Evolutionary conservation across 2,888 invertebrate species (phyloP), one percentile per base, ranked within the genome.

Genomic region (Eupithecia subfuscata): DNA sequence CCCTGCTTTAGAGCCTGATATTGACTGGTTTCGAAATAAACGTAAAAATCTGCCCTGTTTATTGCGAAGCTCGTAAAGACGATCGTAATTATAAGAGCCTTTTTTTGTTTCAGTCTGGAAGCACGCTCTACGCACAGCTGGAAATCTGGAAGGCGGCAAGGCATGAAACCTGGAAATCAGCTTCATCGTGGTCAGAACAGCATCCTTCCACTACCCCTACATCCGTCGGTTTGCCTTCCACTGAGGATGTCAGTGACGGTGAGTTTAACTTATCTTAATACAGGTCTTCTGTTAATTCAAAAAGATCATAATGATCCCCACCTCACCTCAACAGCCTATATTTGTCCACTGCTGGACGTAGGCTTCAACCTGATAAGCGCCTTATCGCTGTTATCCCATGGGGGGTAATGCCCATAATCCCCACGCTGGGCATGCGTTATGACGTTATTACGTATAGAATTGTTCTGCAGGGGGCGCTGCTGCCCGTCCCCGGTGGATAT

Each of bases 101-200:
- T 8, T 34, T 73, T 70, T 90, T 89, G 84, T 89, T 88, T 37
- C 93, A 98, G 98, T 97, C 97, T 86, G 98, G 98, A 69, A 97
- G 97, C 88, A 97, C 97, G 84, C 91, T 98, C 80, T 97, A 97
- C 90, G 98, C 98, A 40, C 98, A 98, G 87, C 92, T 98, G 86
- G 98, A 98, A 91, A 97, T 98, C 84, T 98, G 98, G 98, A 98
- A 98, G 91, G 97, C 97, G 77, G 97, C 97, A 12, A 95, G 96
- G 82, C 95, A 96, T 75, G 96, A 96, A 80, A 92, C 93, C 6
- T 92, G 92, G 93, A 88, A 91, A 77, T 85, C 90, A 5, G 96
- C 89, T 14, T 73, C 76, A 25, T 96, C 92, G 87, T 96, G 89
- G 94, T 89, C 87, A 83, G 95, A 92, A 83, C 94, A 91, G 81